Conservation (phyloP, 92 coral and sea anemone genomes). For the Metridium senile region DNA sequence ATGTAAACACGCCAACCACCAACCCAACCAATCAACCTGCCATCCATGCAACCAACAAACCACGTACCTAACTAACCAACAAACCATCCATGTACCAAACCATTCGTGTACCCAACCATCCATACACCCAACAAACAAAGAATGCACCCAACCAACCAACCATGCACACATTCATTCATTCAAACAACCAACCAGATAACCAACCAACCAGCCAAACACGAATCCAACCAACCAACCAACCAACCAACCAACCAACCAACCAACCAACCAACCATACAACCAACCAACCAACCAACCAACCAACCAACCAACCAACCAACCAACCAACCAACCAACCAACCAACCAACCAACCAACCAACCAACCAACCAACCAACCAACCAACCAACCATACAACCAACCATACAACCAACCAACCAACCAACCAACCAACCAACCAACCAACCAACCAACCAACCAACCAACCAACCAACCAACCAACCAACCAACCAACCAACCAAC, state of each 20-base stretch:
- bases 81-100: no score
- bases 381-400: no score
- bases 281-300: background rate
- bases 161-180: background rate
- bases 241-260: background rate
- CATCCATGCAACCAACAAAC: background rate
- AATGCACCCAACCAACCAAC: background rate
- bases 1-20: no score
- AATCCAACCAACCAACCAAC: background rate
- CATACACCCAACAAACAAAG: no score
- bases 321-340: background rate
- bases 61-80: background rate
- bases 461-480: background rate
- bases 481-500: background rate
- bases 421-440: background rate
- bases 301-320: background rate
- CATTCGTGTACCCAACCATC: no score
- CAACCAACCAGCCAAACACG: background rate
- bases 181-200: background rate
- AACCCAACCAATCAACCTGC: background rate
- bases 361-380: background rate
- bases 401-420: no score
- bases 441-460: conserved; percentile 2
- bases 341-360: background rate
- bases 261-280: background rate